Percentiles rank a stretch among this genome's conserved stretches.
These are phyloP conservation scores for Catocala sponsa DNA, from an alignment of 2,888 invertebrate genomes.

Conservation along the genomic window DNA sequence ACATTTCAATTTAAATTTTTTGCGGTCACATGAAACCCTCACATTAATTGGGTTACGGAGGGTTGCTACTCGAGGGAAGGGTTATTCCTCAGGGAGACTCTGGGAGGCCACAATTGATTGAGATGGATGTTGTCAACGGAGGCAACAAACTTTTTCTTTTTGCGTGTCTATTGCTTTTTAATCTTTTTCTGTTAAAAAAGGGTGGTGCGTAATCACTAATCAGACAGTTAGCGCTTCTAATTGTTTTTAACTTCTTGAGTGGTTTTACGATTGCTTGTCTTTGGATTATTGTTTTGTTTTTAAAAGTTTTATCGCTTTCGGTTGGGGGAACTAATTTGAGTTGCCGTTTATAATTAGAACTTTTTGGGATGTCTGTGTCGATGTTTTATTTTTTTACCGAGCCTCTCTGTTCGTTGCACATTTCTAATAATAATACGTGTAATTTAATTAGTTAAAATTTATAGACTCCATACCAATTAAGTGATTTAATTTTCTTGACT, in stretches of 20 bases:
- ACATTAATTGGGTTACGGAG: constrained; percentile 85
- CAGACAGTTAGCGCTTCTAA: constrained; percentile 66
- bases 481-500: too few species aligned
- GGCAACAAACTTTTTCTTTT: constrained; percentile 74
- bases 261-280: constrained; percentile 66
- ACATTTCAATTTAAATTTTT: constrained; percentile 83
- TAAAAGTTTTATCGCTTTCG: constrained; percentile 46
- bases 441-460: too few species aligned
- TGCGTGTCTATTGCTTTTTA: constrained; percentile 55
- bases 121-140: constrained; percentile 85
- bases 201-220: constrained; percentile 69
- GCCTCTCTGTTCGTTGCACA: too few species aligned
- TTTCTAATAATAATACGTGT: too few species aligned
- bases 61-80: constrained; percentile 78
- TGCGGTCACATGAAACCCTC: constrained; percentile 76
- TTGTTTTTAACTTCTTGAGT: constrained; percentile 80
- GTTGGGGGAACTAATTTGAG: constrained; percentile 31
- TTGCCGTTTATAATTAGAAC: constrained; percentile 28
- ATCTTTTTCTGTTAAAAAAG: constrained; percentile 55
- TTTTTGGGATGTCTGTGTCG: too few species aligned
- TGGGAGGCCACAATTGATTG: constrained; percentile 75
- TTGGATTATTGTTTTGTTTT: constrained; percentile 53
- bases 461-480: too few species aligned
- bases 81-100: constrained; percentile 79
- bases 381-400: too few species aligned